Evolutionary conservation across 1,140 invertebrate genomes (phyloP).

Genomic region (Bursaphelenchus mucronatus): DNA sequence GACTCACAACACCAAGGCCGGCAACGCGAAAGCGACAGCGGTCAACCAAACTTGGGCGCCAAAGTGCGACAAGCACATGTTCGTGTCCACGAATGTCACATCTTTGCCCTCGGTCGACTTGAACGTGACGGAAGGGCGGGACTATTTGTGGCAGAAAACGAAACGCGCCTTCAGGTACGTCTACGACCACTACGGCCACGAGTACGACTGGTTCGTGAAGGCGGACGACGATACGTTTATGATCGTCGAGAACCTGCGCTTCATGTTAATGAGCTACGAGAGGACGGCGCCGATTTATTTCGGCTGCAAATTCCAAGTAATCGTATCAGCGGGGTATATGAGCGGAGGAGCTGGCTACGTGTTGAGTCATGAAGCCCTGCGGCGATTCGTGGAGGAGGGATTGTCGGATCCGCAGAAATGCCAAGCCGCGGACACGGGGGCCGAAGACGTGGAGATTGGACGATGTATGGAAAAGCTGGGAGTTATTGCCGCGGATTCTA

Average conservation of each 20-base stretch:
- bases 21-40: conserved; percentile 66
- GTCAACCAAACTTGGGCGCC: conserved; percentile 90
- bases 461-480: conserved; percentile 79
- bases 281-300: conserved; percentile 60
- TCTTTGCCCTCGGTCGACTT: conserved; percentile 62
- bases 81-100: conserved; percentile 32
- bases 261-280: conserved; percentile 39
- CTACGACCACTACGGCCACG: conserved; percentile 58
- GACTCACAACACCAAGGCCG: conserved; percentile 80
- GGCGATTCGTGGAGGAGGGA: conserved; percentile 38
- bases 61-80: conserved; percentile 72
- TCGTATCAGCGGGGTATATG: conserved; percentile 69
- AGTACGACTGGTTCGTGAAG: conserved; percentile 61
- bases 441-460: conserved; percentile 86
- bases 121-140: conserved; percentile 74
- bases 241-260: conserved; percentile 49
- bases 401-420: conserved; percentile 70
- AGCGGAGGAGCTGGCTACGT: conserved; percentile 70
- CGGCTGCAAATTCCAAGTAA: conserved; percentile 46
- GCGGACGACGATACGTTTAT: conserved; percentile 60
- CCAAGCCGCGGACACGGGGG: conserved; percentile 70
- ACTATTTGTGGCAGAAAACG: conserved; percentile 86
- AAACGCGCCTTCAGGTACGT: conserved; percentile 76
- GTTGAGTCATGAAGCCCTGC: conserved; percentile 59
- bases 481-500: conserved; percentile 76